These are phyloP conservation scores for Podocnemis expansa DNA, from an alignment of 2,113 vertebrate species.

Conservation along the genomic window DNA sequence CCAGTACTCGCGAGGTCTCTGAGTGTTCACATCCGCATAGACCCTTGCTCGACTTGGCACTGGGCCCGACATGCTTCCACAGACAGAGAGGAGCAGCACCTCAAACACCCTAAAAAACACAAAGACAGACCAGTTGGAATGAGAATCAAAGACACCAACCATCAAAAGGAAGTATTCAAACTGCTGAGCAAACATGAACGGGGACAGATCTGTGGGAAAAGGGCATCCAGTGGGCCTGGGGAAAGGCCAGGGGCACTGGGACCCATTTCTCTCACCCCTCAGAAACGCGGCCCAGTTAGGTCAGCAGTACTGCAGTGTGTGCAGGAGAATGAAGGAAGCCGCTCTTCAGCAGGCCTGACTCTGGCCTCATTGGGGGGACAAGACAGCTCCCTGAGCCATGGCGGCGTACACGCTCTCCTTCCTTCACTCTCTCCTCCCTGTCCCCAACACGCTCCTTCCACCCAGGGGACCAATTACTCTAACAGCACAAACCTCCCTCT, in stretches of 20 bases:
- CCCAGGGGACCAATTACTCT: background rate
- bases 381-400: too few relatives aligned
- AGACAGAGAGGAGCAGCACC: background rate
- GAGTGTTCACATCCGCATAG: constrained; percentile 90
- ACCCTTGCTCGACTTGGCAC: constrained; percentile 88
- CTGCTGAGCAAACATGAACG: background rate
- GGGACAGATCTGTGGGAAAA: background rate
- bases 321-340: background rate
- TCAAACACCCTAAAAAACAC: background rate
- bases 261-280: background rate
- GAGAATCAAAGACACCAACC: background rate
- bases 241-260: background rate
- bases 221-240: too few relatives aligned
- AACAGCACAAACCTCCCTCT: background rate
- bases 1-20: constrained; percentile 87
- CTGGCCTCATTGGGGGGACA: too few relatives aligned
- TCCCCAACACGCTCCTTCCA: rapidly evolving
- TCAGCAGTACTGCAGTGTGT: background rate
- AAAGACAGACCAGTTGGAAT: background rate
- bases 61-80: constrained; percentile 82
- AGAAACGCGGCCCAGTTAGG: background rate
- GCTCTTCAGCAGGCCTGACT: background rate
- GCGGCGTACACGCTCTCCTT: too few relatives aligned
- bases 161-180: background rate
- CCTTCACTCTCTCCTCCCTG: background rate